These are phyloP conservation scores for Hucho hucho DNA, from an alignment of 2,113 vertebrate genomes.

Conservation along the genomic window DNA sequence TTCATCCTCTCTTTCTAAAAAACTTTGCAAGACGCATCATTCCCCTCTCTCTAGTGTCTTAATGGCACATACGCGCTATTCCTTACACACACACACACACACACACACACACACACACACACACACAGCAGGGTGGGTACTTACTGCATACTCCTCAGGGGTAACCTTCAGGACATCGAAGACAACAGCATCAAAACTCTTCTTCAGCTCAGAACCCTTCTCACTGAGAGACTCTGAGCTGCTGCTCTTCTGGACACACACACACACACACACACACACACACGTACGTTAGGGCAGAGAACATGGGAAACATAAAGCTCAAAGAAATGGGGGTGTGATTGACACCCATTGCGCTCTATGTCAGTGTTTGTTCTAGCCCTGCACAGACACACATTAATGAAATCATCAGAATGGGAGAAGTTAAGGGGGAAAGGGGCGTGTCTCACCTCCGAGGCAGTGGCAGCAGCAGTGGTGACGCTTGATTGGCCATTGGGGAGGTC, in stretches of 20 bases:
- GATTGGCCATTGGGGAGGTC: slow-evolving; percentile 92
- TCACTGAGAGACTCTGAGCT: slow-evolving; percentile 97
- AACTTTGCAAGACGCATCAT: background rate
- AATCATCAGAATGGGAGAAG: background rate
- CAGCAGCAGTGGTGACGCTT: slow-evolving; percentile 74
- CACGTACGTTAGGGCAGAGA: background rate
- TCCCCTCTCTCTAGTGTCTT: background rate
- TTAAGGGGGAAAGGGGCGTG: background rate
- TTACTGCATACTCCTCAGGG: slow-evolving; percentile 98
- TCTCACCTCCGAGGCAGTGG: slow-evolving; percentile 87
- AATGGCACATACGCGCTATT: background rate
- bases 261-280: background rate
- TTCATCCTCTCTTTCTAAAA: background rate
- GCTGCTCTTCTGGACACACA: slow-evolving; percentile 87
- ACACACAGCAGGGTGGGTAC: slow-evolving; percentile 30
- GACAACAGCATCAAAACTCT: slow-evolving; percentile 97
- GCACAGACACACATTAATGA: no score
- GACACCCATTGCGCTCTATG: background rate
- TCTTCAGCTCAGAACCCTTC: slow-evolving; percentile 92
- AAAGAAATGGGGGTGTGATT: background rate
- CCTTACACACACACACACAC: no score
- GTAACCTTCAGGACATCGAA: slow-evolving; percentile 97
- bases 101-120: no score
- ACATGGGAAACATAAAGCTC: background rate
- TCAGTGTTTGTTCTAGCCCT: background rate